phyloP scores from a whole-genome alignment of 2,113 vertebrate genomes.

The Propithecus coquereli region DNA sequence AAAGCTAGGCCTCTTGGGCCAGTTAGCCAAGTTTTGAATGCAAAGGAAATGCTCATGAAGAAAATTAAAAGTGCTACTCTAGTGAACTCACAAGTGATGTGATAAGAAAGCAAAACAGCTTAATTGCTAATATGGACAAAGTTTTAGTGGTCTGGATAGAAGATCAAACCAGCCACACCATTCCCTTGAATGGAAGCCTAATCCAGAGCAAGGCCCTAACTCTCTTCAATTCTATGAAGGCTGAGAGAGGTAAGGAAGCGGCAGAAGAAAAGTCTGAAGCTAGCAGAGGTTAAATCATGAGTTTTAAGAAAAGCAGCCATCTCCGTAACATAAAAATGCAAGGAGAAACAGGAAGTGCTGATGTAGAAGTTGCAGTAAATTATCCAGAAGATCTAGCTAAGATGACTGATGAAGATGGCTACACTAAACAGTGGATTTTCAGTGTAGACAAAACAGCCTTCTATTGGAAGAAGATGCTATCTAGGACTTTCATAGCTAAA shows the following conservation, averaged over 20 bases:
- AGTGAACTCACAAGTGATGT: neutral
- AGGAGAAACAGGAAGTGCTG: neutral
- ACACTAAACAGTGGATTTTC: neutral
- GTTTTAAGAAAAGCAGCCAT: neutral
- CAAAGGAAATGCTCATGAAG: neutral
- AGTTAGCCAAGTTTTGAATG: neutral
- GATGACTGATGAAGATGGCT: neutral
- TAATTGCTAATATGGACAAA: neutral
- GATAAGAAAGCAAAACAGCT: neutral
- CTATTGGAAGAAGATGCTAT: neutral
- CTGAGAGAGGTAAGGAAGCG: neutral
- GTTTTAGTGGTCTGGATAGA: neutral
- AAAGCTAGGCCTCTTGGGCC: neutral
- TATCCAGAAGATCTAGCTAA: neutral
- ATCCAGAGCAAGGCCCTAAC: neutral
- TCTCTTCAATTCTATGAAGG: neutral
- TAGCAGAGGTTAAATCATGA: neutral
- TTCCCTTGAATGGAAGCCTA: neutral
- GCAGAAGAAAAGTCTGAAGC: neutral
- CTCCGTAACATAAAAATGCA: neutral
- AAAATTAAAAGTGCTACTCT: neutral
- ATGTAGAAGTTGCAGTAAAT: neutral
- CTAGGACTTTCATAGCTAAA: neutral
- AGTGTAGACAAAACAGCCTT: neutral
- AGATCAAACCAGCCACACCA: neutral